Conservation (phyloP, 2,797 vertebrate species). For the Rachycentron canadum region DNA sequence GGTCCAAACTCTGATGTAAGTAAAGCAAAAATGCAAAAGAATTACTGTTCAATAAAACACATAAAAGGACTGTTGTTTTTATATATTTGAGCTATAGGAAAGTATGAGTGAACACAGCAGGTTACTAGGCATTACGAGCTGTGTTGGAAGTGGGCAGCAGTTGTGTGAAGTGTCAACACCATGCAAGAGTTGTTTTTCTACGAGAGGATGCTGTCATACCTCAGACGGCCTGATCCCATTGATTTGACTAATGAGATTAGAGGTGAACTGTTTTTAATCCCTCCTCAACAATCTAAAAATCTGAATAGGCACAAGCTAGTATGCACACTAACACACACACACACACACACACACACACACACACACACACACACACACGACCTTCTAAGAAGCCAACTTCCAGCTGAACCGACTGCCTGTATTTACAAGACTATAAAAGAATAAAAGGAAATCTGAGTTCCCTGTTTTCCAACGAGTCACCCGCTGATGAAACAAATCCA, state of each 20-base stretch:
- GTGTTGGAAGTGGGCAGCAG: neutral
- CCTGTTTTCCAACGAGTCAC: neutral
- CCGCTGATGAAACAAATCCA: conserved; percentile 27
- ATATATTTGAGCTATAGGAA: neutral
- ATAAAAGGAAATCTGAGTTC: conserved; percentile 41
- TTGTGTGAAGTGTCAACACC: neutral
- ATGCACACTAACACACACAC: conserved; percentile 14
- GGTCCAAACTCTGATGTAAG: neutral
- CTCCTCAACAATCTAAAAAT: conserved; percentile 47
- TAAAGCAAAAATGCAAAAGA: neutral
- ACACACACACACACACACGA: conserved; percentile 3
- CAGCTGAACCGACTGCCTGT: conserved; percentile 19
- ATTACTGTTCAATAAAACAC: neutral
- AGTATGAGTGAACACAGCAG: conserved; percentile 9
- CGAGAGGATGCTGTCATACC: conserved; percentile 46
- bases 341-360: conserved; percentile 12
- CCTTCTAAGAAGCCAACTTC: neutral
- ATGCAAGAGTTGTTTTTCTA: conserved; percentile 56
- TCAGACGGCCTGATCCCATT: conserved; percentile 75
- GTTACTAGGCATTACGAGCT: neutral
- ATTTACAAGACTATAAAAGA: conserved; percentile 45
- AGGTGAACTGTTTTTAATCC: conserved; percentile 69
- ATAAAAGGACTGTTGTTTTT: neutral
- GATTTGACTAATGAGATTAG: conserved; percentile 76
- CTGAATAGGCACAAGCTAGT: conserved; percentile 46